Conservation (phyloP, 2,888 invertebrate genomes). For the Emmelina monodactyla region DNA sequence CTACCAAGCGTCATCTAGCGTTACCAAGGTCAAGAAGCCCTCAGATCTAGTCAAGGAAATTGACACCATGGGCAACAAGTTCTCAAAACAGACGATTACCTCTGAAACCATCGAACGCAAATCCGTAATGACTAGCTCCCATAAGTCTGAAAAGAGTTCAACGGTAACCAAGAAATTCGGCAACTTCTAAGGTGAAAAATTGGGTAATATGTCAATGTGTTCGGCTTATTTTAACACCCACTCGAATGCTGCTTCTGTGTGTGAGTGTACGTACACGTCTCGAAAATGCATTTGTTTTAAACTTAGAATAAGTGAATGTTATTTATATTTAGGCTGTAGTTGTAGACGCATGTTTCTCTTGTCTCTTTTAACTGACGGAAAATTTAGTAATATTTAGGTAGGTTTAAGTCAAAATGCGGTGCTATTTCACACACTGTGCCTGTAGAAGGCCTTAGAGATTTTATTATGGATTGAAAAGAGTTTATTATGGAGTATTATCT, state of each 20-base stretch:
- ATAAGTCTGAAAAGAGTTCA: constrained; percentile 64
- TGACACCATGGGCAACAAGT: constrained; percentile 70
- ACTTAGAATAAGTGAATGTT: neutral
- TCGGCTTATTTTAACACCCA: constrained; percentile 12
- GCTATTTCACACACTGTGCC: neutral
- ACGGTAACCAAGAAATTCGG: constrained; percentile 66
- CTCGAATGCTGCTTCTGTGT: neutral
- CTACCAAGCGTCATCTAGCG: constrained; percentile 31
- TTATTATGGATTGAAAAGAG: neutral
- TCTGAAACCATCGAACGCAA: constrained; percentile 74
- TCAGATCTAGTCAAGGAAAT: constrained; percentile 51
- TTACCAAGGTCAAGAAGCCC: constrained; percentile 40
- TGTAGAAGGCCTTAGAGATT: constrained; percentile 1
- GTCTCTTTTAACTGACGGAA: neutral
- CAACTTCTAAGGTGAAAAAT: constrained; percentile 46
- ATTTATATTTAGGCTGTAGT: constrained; percentile 1
- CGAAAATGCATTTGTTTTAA: neutral
- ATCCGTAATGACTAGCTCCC: constrained; percentile 71
- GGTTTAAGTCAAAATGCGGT: neutral
- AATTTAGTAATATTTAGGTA: neutral
- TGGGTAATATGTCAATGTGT: constrained; percentile 16
- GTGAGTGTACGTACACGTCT: neutral
- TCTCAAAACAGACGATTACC: constrained; percentile 72
- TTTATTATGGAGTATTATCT: neutral
- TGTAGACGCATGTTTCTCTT: neutral